phyloP scores from a whole-genome alignment of 2,113 vertebrate species.

The Sialia sialis region DNA sequence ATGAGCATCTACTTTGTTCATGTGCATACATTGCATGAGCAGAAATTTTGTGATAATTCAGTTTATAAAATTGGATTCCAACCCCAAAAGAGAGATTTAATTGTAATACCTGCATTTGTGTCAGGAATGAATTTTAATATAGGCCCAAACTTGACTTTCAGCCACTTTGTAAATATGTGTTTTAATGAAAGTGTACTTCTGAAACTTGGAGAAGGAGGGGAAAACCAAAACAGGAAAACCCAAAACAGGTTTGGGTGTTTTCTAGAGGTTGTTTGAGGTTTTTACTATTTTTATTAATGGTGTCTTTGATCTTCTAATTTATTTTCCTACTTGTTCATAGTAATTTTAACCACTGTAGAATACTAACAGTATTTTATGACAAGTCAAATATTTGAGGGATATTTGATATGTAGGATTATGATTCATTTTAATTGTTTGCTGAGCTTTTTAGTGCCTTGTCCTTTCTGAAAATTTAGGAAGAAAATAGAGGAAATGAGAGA shows the following conservation, averaged over 20 bases:
- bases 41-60: not conserved
- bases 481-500: not conserved
- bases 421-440: not conserved
- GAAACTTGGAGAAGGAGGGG: not conserved
- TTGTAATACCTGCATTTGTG: not conserved
- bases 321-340: not conserved
- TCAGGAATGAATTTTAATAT: not conserved
- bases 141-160: not conserved
- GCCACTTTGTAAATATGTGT: not conserved
- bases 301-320: not conserved
- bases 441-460: not conserved
- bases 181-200: not conserved
- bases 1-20: not conserved
- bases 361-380: not conserved
- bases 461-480: not conserved
- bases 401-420: not conserved
- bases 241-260: not conserved
- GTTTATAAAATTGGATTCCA: not conserved
- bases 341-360: not conserved
- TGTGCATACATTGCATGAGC: accelerated
- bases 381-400: not conserved
- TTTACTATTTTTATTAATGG: not conserved
- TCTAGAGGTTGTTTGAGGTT: not conserved
- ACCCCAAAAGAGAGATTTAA: not conserved
- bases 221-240: not conserved